phyloP scores from a whole-genome alignment of 2,888 invertebrate genomes.

The Caenorhabditis doughertyi region DNA sequence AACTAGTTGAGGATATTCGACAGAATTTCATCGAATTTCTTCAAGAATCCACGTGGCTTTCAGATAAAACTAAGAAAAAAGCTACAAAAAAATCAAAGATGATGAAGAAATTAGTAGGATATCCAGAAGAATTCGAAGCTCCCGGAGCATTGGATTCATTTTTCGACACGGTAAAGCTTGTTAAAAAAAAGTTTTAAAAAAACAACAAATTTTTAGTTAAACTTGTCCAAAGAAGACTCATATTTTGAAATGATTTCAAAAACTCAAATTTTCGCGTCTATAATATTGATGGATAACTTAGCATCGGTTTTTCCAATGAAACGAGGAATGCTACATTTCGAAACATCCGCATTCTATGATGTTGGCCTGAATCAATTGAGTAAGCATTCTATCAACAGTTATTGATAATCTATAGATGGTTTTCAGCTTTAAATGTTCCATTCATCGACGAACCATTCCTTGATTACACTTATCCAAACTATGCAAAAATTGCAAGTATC shows the following conservation, averaged over 20 bases:
- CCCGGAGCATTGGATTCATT: conserved; percentile 1
- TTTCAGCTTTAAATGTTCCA: neutral
- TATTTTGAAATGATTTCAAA: too few species aligned
- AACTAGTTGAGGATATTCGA: neutral
- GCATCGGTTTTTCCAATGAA: too few species aligned
- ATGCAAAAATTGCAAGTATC: neutral
- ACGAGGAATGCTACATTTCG: too few species aligned
- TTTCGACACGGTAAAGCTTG: neutral
- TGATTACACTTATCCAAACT: neutral
- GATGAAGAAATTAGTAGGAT: conserved; percentile 1
- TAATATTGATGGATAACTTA: too few species aligned
- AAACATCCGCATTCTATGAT: too few species aligned
- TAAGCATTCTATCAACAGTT: too few species aligned
- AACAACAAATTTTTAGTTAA: too few species aligned
- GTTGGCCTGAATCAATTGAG: too few species aligned
- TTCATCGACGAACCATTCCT: neutral
- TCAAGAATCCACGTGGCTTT: conserved; percentile 7
- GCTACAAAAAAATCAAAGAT: neutral
- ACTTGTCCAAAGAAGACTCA: too few species aligned
- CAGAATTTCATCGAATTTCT: neutral
- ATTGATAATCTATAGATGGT: too few species aligned
- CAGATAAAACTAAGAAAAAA: neutral
- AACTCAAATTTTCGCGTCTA: too few species aligned
- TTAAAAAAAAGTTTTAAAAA: too few species aligned
- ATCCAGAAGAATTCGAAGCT: conserved; percentile 1